Base-by-base conservation (phyloP, 2,888 invertebrate genomes). In the Celastrina argiolus region DNA sequence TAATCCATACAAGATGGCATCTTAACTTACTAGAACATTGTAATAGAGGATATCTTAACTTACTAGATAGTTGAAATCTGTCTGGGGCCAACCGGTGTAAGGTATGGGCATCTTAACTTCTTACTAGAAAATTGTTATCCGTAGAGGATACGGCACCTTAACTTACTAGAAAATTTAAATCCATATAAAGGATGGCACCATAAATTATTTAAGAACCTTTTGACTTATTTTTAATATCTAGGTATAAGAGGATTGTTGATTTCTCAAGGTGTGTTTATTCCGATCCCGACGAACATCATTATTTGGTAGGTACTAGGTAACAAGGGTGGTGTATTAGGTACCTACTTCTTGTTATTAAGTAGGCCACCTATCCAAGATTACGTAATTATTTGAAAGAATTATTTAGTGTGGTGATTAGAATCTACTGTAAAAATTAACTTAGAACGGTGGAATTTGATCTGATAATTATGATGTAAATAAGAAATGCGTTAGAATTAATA, bases 41-140 rank as follows among this genome's bases (percentile, higher is more conserved):
- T 8, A 18, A 14, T 39, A 26, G 14, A 4, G 31, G 65, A 42
- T 31, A 58, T 36, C 34, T 34, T n/a, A 56, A 10, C 14, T 28
- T 56, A 56, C 22, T 56, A 22, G 18, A 56, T 2, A 22, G 1
- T n/a, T 56, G n/a, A 28, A 26, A 56, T 3, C 2, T 1, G 8
- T 16, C n/a, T n/a, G 16, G 7, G 42, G 70, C 22, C n/a, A n/a
- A n/a, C n/a, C n/a, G n/a, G n/a, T n/a, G n/a, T n/a, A n/a, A n/a
- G n/a, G n/a, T n/a, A n/a, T n/a, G n/a, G 73, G 73, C 67, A 72
- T 73, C 67, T 73, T 68, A 74, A 42, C 31, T 41, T n/a, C 31
- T 41, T n/a, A 39, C 8, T 42, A 36, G 18, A 39, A 16, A 39
- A 10, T 26, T 26, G 58, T 2, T 7, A 18, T 10, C 42, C 42